phyloP scores from a whole-genome alignment of 1,140 invertebrate genomes.

The Mizuhopecten yessoensis region DNA sequence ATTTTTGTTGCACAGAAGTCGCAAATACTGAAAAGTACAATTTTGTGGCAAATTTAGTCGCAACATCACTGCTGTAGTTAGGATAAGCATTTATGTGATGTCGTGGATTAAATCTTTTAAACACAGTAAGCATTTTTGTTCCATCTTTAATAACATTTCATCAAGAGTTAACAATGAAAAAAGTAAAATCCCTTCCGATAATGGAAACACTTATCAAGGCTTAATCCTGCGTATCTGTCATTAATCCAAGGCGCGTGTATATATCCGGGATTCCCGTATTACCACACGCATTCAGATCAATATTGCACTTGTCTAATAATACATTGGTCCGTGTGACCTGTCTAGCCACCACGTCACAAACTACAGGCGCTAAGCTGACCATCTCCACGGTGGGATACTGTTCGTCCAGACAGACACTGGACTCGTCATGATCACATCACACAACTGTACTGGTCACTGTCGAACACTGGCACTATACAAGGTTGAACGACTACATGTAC shows the following conservation, averaged over 20 bases:
- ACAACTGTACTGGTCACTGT: constrained; percentile 9
- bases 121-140: too few species aligned
- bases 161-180: not conserved
- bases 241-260: not conserved
- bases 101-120: too few species aligned
- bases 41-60: too few species aligned
- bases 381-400: not conserved
- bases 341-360: not conserved
- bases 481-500: not conserved
- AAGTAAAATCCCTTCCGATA: not conserved
- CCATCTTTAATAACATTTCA: constrained; percentile 4
- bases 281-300: not conserved
- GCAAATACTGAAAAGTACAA: too few species aligned
- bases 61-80: too few species aligned
- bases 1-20: too few species aligned
- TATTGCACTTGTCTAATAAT: not conserved
- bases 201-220: not conserved
- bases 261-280: not conserved
- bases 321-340: not conserved
- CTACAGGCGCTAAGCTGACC: constrained; percentile 4
- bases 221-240: not conserved
- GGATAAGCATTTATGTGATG: too few species aligned
- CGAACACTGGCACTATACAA: not conserved
- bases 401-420: constrained; percentile 29
- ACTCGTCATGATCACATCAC: not conserved